A percentile compares a stretch with the other conserved stretches of the same genome.
Evolutionary conservation across 2,888 invertebrate species (phyloP).

Genomic region (Phyto melanocephala): DNA sequence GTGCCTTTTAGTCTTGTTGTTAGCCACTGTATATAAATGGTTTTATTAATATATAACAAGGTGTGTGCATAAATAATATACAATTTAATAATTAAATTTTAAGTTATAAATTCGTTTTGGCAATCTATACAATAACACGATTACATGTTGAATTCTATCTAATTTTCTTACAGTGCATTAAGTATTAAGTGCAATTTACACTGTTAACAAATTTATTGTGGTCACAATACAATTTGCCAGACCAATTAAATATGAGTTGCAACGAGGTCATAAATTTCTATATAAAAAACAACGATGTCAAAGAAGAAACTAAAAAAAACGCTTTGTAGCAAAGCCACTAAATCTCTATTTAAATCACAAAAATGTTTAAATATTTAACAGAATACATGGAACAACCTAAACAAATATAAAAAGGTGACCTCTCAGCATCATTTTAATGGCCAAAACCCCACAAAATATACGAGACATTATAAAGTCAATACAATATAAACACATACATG

Average conservation of each 20-base stretch:
- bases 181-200: not conserved
- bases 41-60: too few relatives aligned
- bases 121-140: too few relatives aligned
- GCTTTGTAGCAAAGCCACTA: slow-evolving; percentile 15
- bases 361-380: slow-evolving; percentile 58
- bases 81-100: too few relatives aligned
- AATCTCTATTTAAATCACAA: slow-evolving; percentile 40
- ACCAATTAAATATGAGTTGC: slow-evolving; percentile 72
- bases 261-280: slow-evolving; percentile 64
- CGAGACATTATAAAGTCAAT: slow-evolving; percentile 64
- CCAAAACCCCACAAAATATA: slow-evolving; percentile 7
- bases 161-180: slow-evolving; percentile 51
- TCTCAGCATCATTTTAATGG: not conserved
- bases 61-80: too few relatives aligned
- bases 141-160: too few relatives aligned
- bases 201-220: slow-evolving; percentile 45
- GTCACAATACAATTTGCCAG: slow-evolving; percentile 69
- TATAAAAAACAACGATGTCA: slow-evolving; percentile 39
- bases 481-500: slow-evolving; percentile 13
- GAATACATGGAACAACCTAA: slow-evolving; percentile 24
- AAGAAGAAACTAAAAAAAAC: slow-evolving; percentile 17
- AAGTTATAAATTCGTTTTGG: too few relatives aligned
- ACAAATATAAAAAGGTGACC: slow-evolving; percentile 22
- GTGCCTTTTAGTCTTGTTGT: too few relatives aligned
- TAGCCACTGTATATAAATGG: too few relatives aligned